A percentile compares a stretch with the other conserved stretches of the same genome.
Conservation (phyloP, 2,113 vertebrate species). For the Gnathonemus echidnorhynchus region DNA sequence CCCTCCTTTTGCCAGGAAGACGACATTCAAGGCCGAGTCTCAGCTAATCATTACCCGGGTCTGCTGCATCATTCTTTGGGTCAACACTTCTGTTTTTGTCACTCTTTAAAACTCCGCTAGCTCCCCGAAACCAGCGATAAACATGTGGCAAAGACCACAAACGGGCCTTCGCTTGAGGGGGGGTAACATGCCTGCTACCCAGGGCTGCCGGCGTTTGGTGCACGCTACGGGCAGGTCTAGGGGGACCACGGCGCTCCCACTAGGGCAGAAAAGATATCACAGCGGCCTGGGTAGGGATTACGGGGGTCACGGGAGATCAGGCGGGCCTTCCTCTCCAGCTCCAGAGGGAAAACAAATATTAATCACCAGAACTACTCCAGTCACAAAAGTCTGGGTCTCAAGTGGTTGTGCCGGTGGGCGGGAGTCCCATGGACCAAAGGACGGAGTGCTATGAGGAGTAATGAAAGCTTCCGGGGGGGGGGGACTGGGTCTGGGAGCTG, state of each 20-base stretch:
- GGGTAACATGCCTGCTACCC: not conserved
- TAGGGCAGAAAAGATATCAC: not conserved
- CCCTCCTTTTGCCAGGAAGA: not conserved
- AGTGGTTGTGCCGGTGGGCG: not conserved
- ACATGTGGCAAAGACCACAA: not conserved
- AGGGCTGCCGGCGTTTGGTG: not conserved
- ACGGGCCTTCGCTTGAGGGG: not conserved
- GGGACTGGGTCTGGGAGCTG: not conserved
- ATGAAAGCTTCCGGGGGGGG: conserved; percentile 18
- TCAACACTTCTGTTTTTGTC: not conserved
- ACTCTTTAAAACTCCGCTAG: not conserved
- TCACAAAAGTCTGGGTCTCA: not conserved
- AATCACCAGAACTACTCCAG: conserved; percentile 7
- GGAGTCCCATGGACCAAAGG: not conserved
- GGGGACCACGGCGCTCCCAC: not conserved
- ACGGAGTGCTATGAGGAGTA: not conserved
- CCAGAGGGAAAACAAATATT: conserved; percentile 22
- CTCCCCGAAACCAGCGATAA: not conserved
- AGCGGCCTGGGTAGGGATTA: conserved; percentile 12
- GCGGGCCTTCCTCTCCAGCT: not conserved
- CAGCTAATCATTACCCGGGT: not conserved
- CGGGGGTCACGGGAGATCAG: not conserved
- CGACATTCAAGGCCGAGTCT: not conserved
- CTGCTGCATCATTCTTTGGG: not conserved
- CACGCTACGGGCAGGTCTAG: not conserved